phyloP scores from a whole-genome alignment of 1,140 invertebrate species.

The Steinernema khuongi region DNA sequence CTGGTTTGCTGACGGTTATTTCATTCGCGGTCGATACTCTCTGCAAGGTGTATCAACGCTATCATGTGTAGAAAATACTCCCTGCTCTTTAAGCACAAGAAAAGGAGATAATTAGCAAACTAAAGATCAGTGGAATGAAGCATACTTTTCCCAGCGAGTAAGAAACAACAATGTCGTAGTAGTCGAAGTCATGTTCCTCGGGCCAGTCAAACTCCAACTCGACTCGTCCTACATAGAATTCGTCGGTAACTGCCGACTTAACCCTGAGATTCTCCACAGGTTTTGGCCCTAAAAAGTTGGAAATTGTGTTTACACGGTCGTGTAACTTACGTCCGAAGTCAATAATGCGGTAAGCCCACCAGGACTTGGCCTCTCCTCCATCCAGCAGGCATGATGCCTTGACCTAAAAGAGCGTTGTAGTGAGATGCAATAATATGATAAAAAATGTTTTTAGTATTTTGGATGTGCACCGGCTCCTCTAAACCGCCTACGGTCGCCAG shows the following conservation, averaged over 20 bases:
- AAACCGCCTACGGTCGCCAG: too few relatives aligned
- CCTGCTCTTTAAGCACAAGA: background rate
- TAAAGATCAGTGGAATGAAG: conserved; percentile 14
- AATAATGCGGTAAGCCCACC: conserved; percentile 49
- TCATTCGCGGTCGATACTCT: conserved; percentile 39
- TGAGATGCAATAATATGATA: too few relatives aligned
- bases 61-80: background rate
- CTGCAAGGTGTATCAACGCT: conserved; percentile 39
- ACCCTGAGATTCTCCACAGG: conserved; percentile 41
- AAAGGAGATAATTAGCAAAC: background rate
- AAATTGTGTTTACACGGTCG: conserved; percentile 1
- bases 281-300: conserved; percentile 42
- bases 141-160: conserved; percentile 44
- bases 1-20: conserved; percentile 27
- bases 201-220: conserved; percentile 46
- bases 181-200: conserved; percentile 35
- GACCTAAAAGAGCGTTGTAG: conserved; percentile 31
- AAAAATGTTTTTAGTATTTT: conserved; percentile 6
- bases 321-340: conserved; percentile 45
- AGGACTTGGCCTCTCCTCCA: conserved; percentile 42
- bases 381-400: conserved; percentile 52
- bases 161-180: conserved; percentile 48
- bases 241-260: conserved; percentile 35
- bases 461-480: background rate
- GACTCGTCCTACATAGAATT: conserved; percentile 49